phyloP scores from a whole-genome alignment of 1,140 invertebrate genomes.

The Agrilus planipennis region DNA sequence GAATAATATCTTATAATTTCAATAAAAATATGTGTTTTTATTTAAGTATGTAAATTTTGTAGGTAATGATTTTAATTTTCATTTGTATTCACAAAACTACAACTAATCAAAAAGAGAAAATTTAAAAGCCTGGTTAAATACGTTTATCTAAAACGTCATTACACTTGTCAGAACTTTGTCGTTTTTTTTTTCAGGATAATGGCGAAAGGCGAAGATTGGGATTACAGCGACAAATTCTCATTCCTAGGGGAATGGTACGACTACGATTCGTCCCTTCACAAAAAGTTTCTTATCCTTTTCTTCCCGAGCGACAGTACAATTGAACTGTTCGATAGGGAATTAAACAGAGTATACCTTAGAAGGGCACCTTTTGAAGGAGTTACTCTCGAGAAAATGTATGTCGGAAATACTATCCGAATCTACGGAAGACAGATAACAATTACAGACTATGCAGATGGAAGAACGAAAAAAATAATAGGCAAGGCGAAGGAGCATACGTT shows the following conservation, averaged over 20 bases:
- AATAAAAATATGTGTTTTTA: no score
- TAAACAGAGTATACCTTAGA: constrained; percentile 50
- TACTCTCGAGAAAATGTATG: constrained; percentile 46
- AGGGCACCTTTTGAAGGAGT: constrained; percentile 47
- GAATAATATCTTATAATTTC: no score
- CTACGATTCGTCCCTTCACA: constrained; percentile 44
- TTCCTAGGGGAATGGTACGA: constrained; percentile 57
- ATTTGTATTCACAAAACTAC: no score
- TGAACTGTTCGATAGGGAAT: constrained; percentile 58
- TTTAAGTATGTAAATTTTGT: no score
- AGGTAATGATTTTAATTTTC: no score
- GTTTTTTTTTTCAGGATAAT: constrained; percentile 6
- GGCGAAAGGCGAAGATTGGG: constrained; percentile 14
- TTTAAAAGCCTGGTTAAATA: no score
- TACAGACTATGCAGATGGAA: constrained; percentile 50
- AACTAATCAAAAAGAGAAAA: no score
- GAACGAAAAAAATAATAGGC: constrained; percentile 39
- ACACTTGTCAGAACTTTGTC: neutral
- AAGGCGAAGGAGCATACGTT: constrained; percentile 44
- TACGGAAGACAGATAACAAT: constrained; percentile 55
- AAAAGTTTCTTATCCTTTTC: constrained; percentile 55
- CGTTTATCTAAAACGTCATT: no score
- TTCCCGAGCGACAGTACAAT: constrained; percentile 51
- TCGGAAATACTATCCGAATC: constrained; percentile 53
- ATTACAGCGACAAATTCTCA: constrained; percentile 27